Percentiles rank a stretch among this genome's conserved stretches.
phyloP scores from a whole-genome alignment of 2,888 invertebrate species.

The Drosophila fulvimacula region DNA sequence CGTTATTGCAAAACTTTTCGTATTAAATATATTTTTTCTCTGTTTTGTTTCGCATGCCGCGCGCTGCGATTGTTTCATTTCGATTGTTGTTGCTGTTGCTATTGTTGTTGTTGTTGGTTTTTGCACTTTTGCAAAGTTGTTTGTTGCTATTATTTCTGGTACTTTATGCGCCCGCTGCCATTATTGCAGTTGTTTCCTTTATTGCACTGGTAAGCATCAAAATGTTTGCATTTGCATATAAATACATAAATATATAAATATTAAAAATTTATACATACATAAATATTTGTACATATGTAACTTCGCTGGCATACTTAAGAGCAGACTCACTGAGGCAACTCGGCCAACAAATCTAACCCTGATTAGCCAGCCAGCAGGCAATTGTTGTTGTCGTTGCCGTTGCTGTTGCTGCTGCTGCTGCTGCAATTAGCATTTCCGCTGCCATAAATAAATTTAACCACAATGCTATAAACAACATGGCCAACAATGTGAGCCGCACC shows the following conservation, averaged over 20 bases:
- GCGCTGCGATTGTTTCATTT: slow-evolving; percentile 71
- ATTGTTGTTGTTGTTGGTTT: slow-evolving; percentile 50
- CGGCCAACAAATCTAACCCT: slow-evolving; percentile 48
- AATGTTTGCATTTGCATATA: slow-evolving; percentile 53
- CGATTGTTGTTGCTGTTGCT: slow-evolving; percentile 37
- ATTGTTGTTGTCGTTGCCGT: slow-evolving; percentile 45
- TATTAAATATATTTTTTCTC: slow-evolving; percentile 79
- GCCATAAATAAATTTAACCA: slow-evolving; percentile 74
- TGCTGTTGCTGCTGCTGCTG: slow-evolving; percentile 57
- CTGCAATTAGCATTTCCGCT: slow-evolving; percentile 72
- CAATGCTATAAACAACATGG: slow-evolving; percentile 65
- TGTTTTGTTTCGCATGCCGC: slow-evolving; percentile 40
- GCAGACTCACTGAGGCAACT: background rate
- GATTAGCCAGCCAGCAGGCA: slow-evolving; percentile 57
- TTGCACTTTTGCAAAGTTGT: slow-evolving; percentile 74
- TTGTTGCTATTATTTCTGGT: slow-evolving; percentile 74
- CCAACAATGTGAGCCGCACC: slow-evolving; percentile 35
- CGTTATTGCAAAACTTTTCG: slow-evolving; percentile 80
- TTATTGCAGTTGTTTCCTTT: slow-evolving; percentile 78
- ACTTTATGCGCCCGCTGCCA: slow-evolving; percentile 70
- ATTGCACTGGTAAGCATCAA: slow-evolving; percentile 61
- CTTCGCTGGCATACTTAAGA: slow-evolving; percentile 56
- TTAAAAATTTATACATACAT: slow-evolving; percentile 22
- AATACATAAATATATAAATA: slow-evolving; percentile 27
- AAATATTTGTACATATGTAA: slow-evolving; percentile 4